phyloP scores from a whole-genome alignment of 2,113 vertebrate species.

The Chaenogobius annularis region DNA sequence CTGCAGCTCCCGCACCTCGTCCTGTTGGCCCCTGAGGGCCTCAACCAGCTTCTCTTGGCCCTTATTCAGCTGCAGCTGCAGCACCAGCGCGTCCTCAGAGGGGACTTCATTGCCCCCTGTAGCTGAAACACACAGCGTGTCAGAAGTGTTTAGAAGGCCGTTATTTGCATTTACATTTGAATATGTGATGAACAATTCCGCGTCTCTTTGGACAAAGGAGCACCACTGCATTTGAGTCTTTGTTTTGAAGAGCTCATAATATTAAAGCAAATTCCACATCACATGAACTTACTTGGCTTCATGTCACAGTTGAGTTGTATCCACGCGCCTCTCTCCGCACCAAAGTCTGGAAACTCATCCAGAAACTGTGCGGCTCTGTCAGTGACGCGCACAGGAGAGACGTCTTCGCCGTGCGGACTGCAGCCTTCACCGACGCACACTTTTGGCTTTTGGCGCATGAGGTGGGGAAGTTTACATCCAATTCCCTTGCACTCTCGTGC shows the following conservation, averaged over 20 bases:
- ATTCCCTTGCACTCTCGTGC: conserved; percentile 74
- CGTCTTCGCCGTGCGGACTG: conserved; percentile 31
- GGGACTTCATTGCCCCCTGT: conserved; percentile 84
- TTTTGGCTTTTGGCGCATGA: conserved; percentile 71
- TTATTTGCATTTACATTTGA: background rate
- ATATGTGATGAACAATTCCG: background rate
- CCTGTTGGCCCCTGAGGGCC: conserved; percentile 81
- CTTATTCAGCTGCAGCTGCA: conserved; percentile 84
- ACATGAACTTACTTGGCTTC: conserved; percentile 77
- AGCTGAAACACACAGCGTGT: background rate
- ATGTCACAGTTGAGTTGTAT: conserved; percentile 86
- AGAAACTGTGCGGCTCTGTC: conserved; percentile 82
- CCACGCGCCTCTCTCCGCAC: conserved; percentile 74
- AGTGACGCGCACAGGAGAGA: conserved; percentile 69
- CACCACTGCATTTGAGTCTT: too few species aligned
- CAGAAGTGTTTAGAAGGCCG: too few species aligned
- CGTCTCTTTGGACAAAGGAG: background rate
- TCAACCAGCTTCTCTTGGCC: conserved; percentile 84
- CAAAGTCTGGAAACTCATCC: conserved; percentile 75
- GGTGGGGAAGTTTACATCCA: conserved; percentile 74
- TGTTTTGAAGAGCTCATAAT: background rate
- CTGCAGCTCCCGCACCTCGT: conserved; percentile 79
- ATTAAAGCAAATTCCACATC: background rate
- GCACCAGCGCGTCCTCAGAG: conserved; percentile 82
- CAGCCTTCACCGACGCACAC: conserved; percentile 73